Evolutionary conservation across 2,113 vertebrate species (phyloP).

Genomic region (Tylochromis polylepis): DNA sequence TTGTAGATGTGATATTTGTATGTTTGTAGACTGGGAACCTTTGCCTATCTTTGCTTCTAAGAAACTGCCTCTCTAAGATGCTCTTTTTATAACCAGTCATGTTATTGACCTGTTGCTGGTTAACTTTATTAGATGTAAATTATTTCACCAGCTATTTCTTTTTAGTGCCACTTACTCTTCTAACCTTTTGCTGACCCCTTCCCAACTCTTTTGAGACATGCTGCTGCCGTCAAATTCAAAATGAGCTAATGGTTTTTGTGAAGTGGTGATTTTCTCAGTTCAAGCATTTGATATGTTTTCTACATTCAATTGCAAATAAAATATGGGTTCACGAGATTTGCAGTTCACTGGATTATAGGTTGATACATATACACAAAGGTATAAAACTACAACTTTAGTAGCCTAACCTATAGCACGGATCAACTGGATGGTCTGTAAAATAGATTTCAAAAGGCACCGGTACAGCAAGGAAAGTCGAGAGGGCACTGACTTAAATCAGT

Average conservation of each 20-base stretch:
- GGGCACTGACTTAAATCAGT: too few species aligned
- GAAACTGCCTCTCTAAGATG: neutral
- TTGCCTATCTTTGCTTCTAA: neutral
- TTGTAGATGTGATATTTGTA: neutral
- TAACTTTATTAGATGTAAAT: too few species aligned
- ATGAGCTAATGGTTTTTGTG: neutral
- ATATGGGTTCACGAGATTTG: neutral
- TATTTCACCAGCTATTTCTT: neutral
- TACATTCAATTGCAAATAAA: neutral
- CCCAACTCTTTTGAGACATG: neutral
- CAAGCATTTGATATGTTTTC: neutral
- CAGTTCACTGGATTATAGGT: neutral
- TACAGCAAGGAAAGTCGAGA: neutral
- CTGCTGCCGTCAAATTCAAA: neutral
- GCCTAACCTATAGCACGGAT: neutral
- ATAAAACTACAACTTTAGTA: neutral
- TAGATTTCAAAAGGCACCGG: neutral
- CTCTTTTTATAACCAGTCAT: neutral
- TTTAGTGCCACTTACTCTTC: neutral
- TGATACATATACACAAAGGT: neutral
- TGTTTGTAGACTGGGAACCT: neutral
- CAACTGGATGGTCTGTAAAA: neutral
- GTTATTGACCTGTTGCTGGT: neutral
- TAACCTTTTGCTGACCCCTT: neutral
- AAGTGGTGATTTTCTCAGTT: neutral